Evolutionary conservation across 2,113 vertebrate genomes (phyloP).

Genomic region (Sigmodon hispidus): DNA sequence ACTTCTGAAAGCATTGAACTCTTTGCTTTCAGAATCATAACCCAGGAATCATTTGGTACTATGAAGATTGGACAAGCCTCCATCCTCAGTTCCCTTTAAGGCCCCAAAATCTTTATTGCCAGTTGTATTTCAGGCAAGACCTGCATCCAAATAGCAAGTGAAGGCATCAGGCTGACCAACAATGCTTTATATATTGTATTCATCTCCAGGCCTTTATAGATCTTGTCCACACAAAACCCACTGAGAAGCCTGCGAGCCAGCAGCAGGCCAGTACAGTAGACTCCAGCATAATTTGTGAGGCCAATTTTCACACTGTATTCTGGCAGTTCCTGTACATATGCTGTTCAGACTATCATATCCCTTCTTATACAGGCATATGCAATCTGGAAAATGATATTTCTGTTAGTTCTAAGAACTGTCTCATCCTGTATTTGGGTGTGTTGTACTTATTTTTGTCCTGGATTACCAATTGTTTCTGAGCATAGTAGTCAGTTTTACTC

Average conservation of each 20-base stretch:
- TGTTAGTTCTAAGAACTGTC: neutral
- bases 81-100: neutral
- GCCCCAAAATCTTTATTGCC: neutral
- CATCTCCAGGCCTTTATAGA: neutral
- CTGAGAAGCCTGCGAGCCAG: neutral
- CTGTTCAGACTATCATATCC: neutral
- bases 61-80: neutral
- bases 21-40: neutral
- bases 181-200: neutral
- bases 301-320: neutral
- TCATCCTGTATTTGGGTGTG: neutral
- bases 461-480: neutral
- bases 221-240: neutral
- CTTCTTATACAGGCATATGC: neutral
- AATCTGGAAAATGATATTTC: neutral
- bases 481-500: neutral
- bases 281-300: neutral
- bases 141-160: neutral
- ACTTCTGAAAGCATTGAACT: neutral
- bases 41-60: neutral
- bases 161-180: neutral
- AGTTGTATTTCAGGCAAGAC: neutral
- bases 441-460: neutral
- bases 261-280: neutral
- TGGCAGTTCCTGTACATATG: neutral